Percentiles rank a stretch among this genome's conserved stretches.
Conservation (phyloP, 2,113 vertebrate species). For the Felis catus region DNA sequence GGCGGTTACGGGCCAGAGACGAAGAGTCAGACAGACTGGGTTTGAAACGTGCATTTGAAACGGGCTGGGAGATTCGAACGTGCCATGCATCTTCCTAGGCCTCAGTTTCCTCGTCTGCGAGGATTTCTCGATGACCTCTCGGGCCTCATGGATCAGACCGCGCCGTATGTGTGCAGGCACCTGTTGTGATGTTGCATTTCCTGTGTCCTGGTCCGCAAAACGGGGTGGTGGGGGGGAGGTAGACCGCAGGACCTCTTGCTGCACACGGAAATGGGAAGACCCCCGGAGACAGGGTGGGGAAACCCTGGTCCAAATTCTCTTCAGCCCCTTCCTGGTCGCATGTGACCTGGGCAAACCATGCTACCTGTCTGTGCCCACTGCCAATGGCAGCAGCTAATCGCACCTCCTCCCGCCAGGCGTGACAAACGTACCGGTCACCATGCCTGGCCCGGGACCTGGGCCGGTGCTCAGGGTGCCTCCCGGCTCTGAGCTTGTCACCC, state of each 20-base stretch:
- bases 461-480: background rate
- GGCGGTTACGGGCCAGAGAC: background rate
- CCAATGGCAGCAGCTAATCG: fast-evolving
- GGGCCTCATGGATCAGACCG: background rate
- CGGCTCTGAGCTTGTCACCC: background rate
- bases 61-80: too few species aligned
- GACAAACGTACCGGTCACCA: background rate
- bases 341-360: background rate
- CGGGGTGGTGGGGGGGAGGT: too few species aligned
- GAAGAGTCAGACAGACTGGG: background rate
- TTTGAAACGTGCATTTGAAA: background rate
- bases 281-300: background rate
- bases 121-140: background rate
- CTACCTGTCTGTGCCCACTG: background rate
- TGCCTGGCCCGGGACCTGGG: background rate
- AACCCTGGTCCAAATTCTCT: background rate
- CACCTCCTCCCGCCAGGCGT: background rate
- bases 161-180: fast-evolving
- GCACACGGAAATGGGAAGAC: background rate
- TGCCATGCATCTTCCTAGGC: fast-evolving
- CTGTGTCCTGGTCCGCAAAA: background rate
- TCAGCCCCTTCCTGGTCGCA: background rate
- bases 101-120: background rate
- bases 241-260: too few species aligned
- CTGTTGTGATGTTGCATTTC: fast-evolving